phyloP scores from a whole-genome alignment of 2,113 vertebrate genomes.

The Chamaea fasciata region DNA sequence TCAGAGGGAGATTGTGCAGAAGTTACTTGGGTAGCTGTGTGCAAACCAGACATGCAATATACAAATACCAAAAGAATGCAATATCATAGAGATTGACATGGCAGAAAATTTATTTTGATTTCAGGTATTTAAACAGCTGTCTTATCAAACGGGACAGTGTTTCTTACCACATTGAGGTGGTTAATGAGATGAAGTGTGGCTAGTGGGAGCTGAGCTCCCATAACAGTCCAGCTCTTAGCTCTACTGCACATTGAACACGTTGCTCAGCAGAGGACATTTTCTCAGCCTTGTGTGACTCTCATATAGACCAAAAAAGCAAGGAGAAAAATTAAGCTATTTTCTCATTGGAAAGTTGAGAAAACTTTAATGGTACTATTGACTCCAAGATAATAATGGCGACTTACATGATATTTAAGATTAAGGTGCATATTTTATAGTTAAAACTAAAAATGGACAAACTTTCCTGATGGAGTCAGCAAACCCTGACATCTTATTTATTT shows the following conservation, averaged over 20 bases:
- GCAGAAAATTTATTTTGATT: background rate
- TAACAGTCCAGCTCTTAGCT: background rate
- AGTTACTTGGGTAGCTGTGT: background rate
- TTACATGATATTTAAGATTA: conserved; percentile 19
- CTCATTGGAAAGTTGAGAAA: background rate
- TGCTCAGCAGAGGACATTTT: accelerated
- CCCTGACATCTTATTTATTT: conserved; percentile 48
- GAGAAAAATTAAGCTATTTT: background rate
- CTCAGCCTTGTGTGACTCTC: background rate
- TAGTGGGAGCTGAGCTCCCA: background rate
- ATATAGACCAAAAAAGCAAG: background rate
- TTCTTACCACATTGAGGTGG: background rate
- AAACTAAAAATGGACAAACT: conserved; percentile 9
- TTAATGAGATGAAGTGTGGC: background rate
- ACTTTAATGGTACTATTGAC: background rate
- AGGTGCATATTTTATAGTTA: background rate
- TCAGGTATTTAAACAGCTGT: background rate
- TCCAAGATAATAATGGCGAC: background rate
- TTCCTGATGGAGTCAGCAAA: conserved; percentile 54
- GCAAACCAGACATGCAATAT: background rate
- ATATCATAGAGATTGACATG: background rate
- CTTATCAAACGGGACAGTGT: background rate
- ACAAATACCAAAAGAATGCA: background rate
- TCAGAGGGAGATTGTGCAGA: background rate
- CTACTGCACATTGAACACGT: background rate